Evolutionary conservation across 2,888 invertebrate species (phyloP).

Genomic region (Scotopteryx bipunctaria): DNA sequence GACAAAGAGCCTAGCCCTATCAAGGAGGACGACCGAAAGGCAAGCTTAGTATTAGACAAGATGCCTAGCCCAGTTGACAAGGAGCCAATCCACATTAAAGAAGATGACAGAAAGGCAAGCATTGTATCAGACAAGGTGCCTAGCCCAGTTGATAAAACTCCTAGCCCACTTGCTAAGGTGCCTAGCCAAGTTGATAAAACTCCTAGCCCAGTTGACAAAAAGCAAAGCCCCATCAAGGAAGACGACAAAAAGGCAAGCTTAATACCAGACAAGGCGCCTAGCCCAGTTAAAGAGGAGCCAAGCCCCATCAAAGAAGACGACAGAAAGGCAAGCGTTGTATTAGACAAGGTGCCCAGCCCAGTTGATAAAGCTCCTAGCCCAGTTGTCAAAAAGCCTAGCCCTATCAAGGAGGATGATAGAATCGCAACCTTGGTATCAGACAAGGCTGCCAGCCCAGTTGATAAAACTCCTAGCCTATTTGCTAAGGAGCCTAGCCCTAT

Average conservation of each 20-base stretch:
- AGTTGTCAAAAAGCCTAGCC: too few relatives aligned
- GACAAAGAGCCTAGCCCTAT: conserved; percentile 13
- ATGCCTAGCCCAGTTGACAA: conserved; percentile 11
- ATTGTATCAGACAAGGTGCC: neutral
- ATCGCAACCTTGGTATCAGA: conserved; percentile 19
- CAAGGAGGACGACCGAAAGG: conserved; percentile 8
- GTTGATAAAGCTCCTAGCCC: neutral
- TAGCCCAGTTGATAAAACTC: neutral
- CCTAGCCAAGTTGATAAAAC: neutral
- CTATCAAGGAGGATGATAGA: conserved; percentile 1
- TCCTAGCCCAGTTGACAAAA: neutral
- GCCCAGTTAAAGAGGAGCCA: neutral
- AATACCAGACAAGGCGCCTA: neutral
- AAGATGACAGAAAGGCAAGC: conserved; percentile 4
- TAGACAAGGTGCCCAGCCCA: neutral
- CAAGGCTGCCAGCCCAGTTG: neutral
- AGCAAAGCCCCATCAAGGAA: conserved; percentile 9
- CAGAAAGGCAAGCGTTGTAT: neutral
- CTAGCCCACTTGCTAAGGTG: too few relatives aligned
- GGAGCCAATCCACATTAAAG: neutral
- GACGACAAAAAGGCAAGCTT: conserved; percentile 8
- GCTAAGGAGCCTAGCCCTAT: conserved; percentile 17
- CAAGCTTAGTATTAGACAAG: conserved; percentile 11
- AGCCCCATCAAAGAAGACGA: neutral
- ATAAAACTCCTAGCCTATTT: conserved; percentile 3